Base-by-base conservation (phyloP, 2,113 vertebrate species). In the Oncorhynchus nerka region DNA sequence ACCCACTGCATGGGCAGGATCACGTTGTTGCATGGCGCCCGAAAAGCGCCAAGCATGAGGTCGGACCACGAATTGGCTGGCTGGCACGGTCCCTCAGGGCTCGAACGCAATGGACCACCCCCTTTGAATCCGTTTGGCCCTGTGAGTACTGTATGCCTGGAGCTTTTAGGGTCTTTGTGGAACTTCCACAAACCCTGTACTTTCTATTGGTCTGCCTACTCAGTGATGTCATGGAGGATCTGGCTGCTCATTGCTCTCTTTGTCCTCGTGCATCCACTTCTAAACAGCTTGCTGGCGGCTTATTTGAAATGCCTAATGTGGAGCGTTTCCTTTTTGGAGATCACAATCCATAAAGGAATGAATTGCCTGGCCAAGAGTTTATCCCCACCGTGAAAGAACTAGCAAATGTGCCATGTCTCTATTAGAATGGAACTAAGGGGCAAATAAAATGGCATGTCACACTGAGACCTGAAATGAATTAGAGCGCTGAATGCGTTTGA, bases 1-100 rank as follows among this genome's bases (percentile, higher is more conserved):
- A n/a, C 68, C 69, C 81, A 78, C 69, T 89, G 89, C 89, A 89
- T 89, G 89, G 87, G 76, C 79, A 70, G 62, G 49, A 71, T 34
- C 68, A 80, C 51, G 74, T 62, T 62, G 3, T 5, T 55, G 51
- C 59, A 62, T 22, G n/a, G n/a, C 51, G 83, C 74, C 64, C 74
- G 49, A 59, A 51, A 61, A 67, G 77, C 77, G 82, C 81, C 55
- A 2, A 83, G 89, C 88, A 88, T 89, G 86, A 85, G 71, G 77
- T 80, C 71, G 77, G 81, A 83, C 79, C 83, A 79, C 79, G 81
- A 13, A 81, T 66, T 30, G 26, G 64, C 59, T 62, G 64, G 24
- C 22, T 30, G 64, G 64, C 22, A 51, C 49, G 4, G 64, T 66
- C 64, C 64, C 26, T 30, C 26, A 5, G 11, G 24, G 26, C 26